phyloP scores from a whole-genome alignment of 2,888 invertebrate genomes.

The Eueremaeus valkanovi region DNA sequence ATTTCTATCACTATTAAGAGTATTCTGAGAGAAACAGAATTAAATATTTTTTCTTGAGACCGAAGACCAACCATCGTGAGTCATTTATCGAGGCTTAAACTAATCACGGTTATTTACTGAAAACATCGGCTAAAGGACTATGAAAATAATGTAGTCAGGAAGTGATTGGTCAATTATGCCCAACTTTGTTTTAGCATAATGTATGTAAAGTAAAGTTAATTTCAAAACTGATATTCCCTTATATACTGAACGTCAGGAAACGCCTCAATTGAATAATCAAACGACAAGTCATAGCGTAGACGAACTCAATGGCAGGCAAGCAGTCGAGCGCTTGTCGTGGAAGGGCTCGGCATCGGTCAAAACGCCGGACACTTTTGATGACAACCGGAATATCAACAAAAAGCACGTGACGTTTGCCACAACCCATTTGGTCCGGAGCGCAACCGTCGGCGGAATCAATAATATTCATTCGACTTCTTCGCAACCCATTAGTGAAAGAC shows the following conservation, averaged over 20 bases:
- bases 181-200: too few relatives aligned
- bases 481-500: slow-evolving; percentile 25
- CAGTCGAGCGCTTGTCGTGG: slow-evolving; percentile 16
- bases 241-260: neutral
- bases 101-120: too few relatives aligned
- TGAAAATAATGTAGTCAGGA: too few relatives aligned
- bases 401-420: slow-evolving; percentile 21
- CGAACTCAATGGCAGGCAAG: slow-evolving; percentile 43
- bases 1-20: too few relatives aligned
- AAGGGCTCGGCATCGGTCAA: slow-evolving; percentile 39
- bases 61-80: too few relatives aligned
- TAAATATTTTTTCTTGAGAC: too few relatives aligned
- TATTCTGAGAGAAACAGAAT: too few relatives aligned
- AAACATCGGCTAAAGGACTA: too few relatives aligned
- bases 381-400: neutral
- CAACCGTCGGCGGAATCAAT: slow-evolving; percentile 25
- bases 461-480: neutral
- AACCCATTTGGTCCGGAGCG: slow-evolving; percentile 16
- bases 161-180: too few relatives aligned
- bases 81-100: too few relatives aligned
- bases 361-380: slow-evolving; percentile 42
- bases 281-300: slow-evolving; percentile 46
- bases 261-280: neutral
- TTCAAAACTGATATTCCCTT: too few relatives aligned
- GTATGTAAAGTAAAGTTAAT: too few relatives aligned